Percentiles rank a stretch among this genome's conserved stretches.
Evolutionary conservation across 2,797 vertebrate species (phyloP).

Genomic region (Sebastes goodei): DNA sequence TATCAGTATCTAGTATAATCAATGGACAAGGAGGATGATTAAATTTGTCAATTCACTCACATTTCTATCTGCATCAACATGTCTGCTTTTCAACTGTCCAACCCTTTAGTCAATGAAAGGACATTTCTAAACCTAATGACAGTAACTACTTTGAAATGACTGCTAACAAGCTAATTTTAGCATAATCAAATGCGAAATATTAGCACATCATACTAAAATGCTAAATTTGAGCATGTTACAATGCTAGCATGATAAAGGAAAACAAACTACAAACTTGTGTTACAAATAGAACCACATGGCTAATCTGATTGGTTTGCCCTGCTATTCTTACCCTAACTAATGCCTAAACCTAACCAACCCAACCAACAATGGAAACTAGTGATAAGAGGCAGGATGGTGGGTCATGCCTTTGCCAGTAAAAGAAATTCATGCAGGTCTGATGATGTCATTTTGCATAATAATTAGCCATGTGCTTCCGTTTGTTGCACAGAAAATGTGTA

Average conservation of each 20-base stretch:
- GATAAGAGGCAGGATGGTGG: no score
- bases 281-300: no score
- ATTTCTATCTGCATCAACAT: not conserved
- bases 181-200: not conserved
- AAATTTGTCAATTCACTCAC: not conserved
- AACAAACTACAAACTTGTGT: no score
- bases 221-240: not conserved
- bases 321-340: no score
- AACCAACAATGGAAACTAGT: no score
- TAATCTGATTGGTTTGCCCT: no score
- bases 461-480: no score
- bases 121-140: not conserved
- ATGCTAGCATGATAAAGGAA: not conserved
- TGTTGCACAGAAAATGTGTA: no score
- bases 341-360: no score
- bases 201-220: not conserved
- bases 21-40: not conserved
- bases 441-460: no score
- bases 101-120: not conserved
- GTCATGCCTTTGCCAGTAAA: no score
- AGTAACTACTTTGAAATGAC: not conserved
- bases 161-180: not conserved
- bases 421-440: no score
- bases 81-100: not conserved
- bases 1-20: not conserved